These are phyloP conservation scores for Cladorhizidae sp. DNA, from an alignment of 37 sponge, comb jelly and placozoan species.

Conservation along the genomic window DNA sequence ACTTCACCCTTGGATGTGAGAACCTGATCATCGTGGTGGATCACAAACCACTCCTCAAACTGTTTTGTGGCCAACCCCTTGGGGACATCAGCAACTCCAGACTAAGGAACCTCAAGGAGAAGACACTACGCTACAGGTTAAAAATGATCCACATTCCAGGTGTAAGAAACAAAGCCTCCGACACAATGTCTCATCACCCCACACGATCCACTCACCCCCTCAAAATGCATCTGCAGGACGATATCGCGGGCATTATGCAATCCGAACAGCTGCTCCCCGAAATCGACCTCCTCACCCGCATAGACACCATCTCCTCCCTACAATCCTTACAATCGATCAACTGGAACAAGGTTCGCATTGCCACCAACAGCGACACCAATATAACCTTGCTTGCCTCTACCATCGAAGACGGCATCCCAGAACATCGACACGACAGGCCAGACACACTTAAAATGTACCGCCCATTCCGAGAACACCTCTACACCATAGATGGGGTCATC, in stretches of 20 bases:
- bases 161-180: conserved; percentile 17
- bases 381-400: conserved; percentile 22
- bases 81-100: conserved; percentile 23
- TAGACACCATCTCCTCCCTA: background rate
- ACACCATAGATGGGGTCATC: conserved; percentile 48
- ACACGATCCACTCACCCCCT: conserved; percentile 20
- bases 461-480: conserved; percentile 40
- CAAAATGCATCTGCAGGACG: conserved; percentile 30
- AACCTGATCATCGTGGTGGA: conserved; percentile 31
- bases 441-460: conserved; percentile 24
- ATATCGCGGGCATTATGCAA: background rate
- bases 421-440: conserved; percentile 24
- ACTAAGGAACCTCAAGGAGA: conserved; percentile 34
- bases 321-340: conserved; percentile 23
- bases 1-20: conserved; percentile 31
- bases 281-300: too few species aligned
- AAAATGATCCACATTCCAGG: conserved; percentile 38
- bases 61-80: conserved; percentile 27
- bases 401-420: conserved; percentile 50
- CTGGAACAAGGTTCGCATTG: conserved; percentile 28
- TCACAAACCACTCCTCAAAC: conserved; percentile 30
- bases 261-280: too few species aligned
- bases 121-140: conserved; percentile 24
- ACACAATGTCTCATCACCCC: conserved; percentile 28
- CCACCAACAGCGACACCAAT: conserved; percentile 13